These are phyloP conservation scores for Proales similis DNA, from an alignment of 1,140 invertebrate genomes.

Conservation along the genomic window DNA sequence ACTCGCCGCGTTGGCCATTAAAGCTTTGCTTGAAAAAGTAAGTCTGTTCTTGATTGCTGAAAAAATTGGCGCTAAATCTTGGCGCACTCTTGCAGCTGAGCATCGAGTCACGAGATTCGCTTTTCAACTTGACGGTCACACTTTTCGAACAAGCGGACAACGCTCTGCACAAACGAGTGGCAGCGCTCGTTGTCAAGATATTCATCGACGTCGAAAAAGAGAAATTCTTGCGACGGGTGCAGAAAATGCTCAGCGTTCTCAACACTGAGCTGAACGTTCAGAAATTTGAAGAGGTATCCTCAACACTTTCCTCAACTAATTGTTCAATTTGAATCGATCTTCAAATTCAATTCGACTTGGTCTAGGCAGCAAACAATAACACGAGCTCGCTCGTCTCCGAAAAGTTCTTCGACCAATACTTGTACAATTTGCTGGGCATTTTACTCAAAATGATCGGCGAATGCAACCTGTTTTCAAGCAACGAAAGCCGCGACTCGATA, in stretches of 20 bases:
- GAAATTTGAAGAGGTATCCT: conserved; percentile 10
- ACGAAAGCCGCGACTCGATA: conserved; percentile 51
- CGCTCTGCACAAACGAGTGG: conserved; percentile 34
- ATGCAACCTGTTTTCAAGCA: conserved; percentile 56
- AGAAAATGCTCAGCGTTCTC: conserved; percentile 44
- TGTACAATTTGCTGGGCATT: conserved; percentile 54
- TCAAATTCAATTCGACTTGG: too few species aligned
- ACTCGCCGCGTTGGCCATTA: conserved; percentile 47
- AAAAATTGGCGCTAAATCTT: too few species aligned
- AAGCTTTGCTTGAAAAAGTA: conserved; percentile 50
- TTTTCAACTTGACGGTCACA: conserved; percentile 11
- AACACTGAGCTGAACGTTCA: conserved; percentile 25
- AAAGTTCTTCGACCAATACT: conserved; percentile 37
- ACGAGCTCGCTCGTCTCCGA: not conserved
- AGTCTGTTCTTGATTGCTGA: too few species aligned
- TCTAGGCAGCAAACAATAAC: too few species aligned
- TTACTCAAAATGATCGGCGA: conserved; percentile 59
- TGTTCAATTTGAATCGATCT: not conserved
- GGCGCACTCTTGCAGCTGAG: too few species aligned
- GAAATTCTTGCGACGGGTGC: conserved; percentile 40
- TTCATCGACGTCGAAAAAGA: conserved; percentile 40
- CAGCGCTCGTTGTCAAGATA: conserved; percentile 8
- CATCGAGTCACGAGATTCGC: not conserved
- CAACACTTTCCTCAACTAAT: not conserved
- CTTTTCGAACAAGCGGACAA: conserved; percentile 33